Conservation (phyloP, 2,113 vertebrate genomes). For the Zosterops lateralis region DNA sequence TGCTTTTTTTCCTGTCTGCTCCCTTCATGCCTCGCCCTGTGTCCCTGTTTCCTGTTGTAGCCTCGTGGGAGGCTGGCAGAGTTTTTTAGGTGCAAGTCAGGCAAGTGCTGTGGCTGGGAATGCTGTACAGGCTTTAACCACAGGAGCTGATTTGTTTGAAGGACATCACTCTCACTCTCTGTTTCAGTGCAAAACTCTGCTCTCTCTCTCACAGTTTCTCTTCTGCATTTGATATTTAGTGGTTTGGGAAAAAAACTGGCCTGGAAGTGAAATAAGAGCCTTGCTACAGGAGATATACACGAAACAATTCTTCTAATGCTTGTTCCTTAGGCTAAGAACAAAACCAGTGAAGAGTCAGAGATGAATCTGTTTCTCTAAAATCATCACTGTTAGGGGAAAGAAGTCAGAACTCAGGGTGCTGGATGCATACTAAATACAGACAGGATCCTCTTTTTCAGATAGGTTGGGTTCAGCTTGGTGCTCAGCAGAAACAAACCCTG, state of each 20-base stretch:
- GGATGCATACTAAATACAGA: neutral
- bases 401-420: neutral
- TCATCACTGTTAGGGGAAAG: neutral
- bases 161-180: constrained; percentile 1
- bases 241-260: neutral
- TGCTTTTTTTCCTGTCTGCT: neutral
- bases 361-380: neutral
- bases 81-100: neutral
- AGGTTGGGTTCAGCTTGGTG: neutral
- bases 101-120: neutral
- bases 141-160: neutral
- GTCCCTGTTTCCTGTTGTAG: rapidly evolving
- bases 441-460: neutral
- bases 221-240: constrained; percentile 31
- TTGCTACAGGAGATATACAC: neutral
- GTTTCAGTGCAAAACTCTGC: neutral
- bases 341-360: neutral
- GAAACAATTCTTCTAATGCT: neutral
- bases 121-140: neutral
- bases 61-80: neutral
- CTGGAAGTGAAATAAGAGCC: constrained; percentile 6
- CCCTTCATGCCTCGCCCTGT: rapidly evolving
- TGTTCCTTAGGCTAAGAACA: neutral
- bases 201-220: constrained; percentile 29
- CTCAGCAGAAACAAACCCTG: neutral